Conservation (phyloP, 1,140 invertebrate genomes). For the Venustaconcha ellipsiformis region DNA sequence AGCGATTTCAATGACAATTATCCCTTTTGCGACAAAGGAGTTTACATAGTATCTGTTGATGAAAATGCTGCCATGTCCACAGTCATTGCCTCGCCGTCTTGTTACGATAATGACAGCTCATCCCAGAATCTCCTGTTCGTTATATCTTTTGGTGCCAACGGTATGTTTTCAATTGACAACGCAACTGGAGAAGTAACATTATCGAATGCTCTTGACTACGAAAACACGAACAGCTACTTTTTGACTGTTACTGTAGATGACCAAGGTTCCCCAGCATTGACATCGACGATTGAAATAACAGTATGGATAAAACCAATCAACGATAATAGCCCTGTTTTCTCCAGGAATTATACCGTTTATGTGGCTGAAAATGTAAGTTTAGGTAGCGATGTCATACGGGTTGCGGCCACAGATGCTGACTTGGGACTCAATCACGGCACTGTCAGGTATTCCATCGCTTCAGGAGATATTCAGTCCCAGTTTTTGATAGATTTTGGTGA, state of each 20-base stretch:
- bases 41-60: slow-evolving; percentile 38
- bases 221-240: too few relatives aligned
- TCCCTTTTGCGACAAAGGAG: slow-evolving; percentile 33
- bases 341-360: background rate
- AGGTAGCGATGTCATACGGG: background rate
- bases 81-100: slow-evolving; percentile 8
- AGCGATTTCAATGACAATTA: slow-evolving; percentile 41
- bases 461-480: background rate
- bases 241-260: too few relatives aligned
- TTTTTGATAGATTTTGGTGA: slow-evolving; percentile 1
- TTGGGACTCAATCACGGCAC: background rate
- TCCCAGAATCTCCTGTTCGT: slow-evolving; percentile 25
- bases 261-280: too few relatives aligned
- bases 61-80: slow-evolving; percentile 41
- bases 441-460: background rate
- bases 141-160: slow-evolving; percentile 24
- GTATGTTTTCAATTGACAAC: too few relatives aligned
- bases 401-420: background rate
- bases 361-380: background rate
- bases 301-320: too few relatives aligned
- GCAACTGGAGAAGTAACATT: too few relatives aligned
- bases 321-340: too few relatives aligned
- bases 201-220: too few relatives aligned
- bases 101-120: slow-evolving; percentile 21
- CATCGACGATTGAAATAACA: too few relatives aligned